Evolutionary conservation across 2,113 vertebrate genomes (phyloP), one percentile per base, ranked within the genome.

Genomic region (Centropus bengalensis): DNA sequence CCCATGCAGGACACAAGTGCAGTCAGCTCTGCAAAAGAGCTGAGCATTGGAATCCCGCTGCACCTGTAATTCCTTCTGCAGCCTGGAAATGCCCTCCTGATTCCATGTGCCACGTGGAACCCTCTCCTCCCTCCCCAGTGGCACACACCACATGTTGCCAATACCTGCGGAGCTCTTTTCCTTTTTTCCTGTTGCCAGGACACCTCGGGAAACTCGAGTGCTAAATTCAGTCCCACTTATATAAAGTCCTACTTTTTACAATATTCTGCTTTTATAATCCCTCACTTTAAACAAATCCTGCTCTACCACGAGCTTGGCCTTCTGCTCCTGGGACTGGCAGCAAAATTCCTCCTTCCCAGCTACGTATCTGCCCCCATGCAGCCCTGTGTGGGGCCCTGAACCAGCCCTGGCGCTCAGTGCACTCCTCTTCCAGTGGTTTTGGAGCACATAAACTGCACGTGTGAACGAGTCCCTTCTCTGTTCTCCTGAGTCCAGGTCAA

Each of bases 211-310:
- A 84, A 47, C 19, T 56, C 23, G 28, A 33, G 11, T 68, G 12
- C 1, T 7, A 21, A 38, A 23, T 49, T 38, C 3, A 0, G 3
- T 18, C 44, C 17, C 44, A 45, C 44, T 16, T 45, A 18, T 45
- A 45, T 18, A 18, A 45, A 45, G 44, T 45, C 44, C 44, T 18
- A 45, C 14, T 45, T 45, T 45, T 45, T 45, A 45, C 19, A 45
- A 45, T 18, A 45, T 15, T 6, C 44, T 18, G 19, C 44, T 45
- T 45, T 45, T 45, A 45, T 15, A 45, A 45, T 45, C 44, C 44
- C 44, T 18, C 8, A 6, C 60, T 66, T 75, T n/a, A 14, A 36
- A 75, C 70, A 70, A 86, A 15, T 33, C 16, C 26, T 9, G 3
- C 5, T 68, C 10, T 32, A 0, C n/a, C 49, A 8, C 7, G 45